Conservation (phyloP, 1,140 invertebrate species). For the Octopus sinensis region DNA sequence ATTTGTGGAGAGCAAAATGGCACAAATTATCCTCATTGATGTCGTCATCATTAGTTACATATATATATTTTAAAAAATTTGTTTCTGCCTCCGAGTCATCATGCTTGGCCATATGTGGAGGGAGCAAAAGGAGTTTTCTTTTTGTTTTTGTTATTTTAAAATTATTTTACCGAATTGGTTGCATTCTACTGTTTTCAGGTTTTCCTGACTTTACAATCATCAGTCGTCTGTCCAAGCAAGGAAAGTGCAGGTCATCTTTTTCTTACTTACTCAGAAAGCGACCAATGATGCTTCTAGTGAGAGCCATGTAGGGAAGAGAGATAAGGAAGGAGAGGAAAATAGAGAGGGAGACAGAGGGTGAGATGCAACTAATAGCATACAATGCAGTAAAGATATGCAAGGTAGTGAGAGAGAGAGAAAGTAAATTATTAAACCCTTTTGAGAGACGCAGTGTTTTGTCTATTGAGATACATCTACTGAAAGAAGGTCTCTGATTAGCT, state of each 20-base stretch:
- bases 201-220: background rate
- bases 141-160: background rate
- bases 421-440: background rate
- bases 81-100: too few species aligned
- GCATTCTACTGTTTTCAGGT: background rate
- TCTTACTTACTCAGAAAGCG: too few species aligned
- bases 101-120: too few species aligned
- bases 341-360: background rate
- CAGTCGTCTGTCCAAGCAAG: background rate
- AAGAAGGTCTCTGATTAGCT: too few species aligned
- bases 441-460: too few species aligned
- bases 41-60: too few species aligned
- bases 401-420: background rate
- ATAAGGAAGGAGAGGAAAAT: background rate
- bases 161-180: background rate
- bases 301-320: background rate
- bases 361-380: background rate
- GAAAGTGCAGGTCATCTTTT: background rate
- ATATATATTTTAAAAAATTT: too few species aligned
- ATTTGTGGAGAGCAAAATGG: too few species aligned
- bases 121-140: background rate
- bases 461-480: too few species aligned
- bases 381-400: background rate
- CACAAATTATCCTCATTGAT: too few species aligned
- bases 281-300: background rate